These are phyloP conservation scores for Oedothorax gibbosus DNA, from an alignment of 1,140 invertebrate species.

Conservation along the genomic window DNA sequence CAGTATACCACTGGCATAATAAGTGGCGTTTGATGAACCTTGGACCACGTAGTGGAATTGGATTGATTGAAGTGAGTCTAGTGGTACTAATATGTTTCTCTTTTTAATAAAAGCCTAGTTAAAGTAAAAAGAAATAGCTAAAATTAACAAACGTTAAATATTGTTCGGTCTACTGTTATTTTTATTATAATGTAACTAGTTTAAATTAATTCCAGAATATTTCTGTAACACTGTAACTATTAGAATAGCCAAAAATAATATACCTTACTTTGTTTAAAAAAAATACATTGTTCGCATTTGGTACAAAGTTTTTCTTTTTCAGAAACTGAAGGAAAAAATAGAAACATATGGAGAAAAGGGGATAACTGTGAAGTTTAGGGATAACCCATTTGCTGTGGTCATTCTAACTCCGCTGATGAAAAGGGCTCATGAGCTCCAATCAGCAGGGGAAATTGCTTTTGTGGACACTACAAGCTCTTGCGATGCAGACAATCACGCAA, in stretches of 20 bases:
- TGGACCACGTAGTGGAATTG: neutral
- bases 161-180: neutral
- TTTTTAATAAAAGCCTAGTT: neutral
- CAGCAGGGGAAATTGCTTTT: too few species aligned
- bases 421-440: neutral
- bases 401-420: conserved; percentile 12
- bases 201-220: neutral
- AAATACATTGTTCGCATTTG: neutral
- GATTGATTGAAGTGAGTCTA: neutral
- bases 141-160: neutral
- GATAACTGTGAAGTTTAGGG: neutral
- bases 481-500: conserved; percentile 8
- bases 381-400: conserved; percentile 8
- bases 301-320: neutral
- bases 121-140: neutral
- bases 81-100: neutral
- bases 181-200: neutral
- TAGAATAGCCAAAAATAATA: neutral
- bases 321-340: conserved; percentile 21
- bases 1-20: conserved; percentile 3
- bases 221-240: neutral
- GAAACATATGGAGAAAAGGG: neutral
- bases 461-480: conserved; percentile 16
- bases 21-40: neutral
- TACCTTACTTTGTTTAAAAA: too few species aligned